Evolutionary conservation across 2,797 vertebrate species (phyloP).

Genomic region (Anguilla marmorata): DNA sequence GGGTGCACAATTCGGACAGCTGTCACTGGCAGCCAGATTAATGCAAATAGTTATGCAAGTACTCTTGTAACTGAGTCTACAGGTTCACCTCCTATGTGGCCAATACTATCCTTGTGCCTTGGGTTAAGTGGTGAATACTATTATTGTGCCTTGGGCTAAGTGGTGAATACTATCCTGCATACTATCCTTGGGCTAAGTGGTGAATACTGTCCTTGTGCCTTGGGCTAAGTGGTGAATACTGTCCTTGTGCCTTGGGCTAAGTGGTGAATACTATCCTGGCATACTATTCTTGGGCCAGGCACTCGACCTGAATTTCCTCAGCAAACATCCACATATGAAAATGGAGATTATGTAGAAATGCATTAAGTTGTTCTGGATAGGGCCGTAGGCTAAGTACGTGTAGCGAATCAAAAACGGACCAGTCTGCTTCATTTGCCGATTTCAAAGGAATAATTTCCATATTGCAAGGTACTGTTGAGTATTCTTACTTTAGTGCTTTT

Average conservation of each 20-base stretch:
- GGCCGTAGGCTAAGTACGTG: background rate
- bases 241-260: no score
- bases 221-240: no score
- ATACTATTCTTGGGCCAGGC: background rate
- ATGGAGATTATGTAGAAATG: background rate
- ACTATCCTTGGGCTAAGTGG: no score
- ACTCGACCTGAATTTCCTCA: background rate
- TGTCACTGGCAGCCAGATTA: background rate
- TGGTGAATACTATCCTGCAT: background rate
- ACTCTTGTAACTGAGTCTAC: background rate
- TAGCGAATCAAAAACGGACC: background rate
- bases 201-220: no score
- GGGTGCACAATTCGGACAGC: background rate
- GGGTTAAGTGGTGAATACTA: no score
- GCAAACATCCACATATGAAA: background rate
- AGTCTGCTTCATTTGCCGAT: background rate
- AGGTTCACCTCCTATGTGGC: no score
- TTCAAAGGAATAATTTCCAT: background rate
- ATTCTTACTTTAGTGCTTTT: background rate
- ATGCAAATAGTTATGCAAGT: background rate
- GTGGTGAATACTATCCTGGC: background rate
- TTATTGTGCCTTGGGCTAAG: no score
- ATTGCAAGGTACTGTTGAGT: background rate
- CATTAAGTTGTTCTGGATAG: background rate
- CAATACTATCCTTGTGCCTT: no score